Base-by-base conservation (phyloP, 1,140 invertebrate genomes). In the Dryas iulia region DNA sequence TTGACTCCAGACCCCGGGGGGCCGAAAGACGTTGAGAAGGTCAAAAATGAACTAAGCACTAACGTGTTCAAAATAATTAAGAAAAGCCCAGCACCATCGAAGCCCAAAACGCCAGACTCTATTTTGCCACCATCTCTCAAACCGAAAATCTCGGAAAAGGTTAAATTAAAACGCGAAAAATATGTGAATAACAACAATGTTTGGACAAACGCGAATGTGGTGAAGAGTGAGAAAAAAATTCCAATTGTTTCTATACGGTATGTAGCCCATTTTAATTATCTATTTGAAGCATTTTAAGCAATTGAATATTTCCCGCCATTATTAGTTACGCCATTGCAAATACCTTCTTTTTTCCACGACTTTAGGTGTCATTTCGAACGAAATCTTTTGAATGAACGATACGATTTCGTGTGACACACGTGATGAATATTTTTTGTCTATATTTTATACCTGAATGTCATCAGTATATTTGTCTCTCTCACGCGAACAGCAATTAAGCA, bases 121-220 rank as follows among this genome's bases (percentile, higher is more conserved):
- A 71, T 90, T 30, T 52, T 89, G 60, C 88, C 88, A 66, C 86
- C 86, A 70, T 79, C 84, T 70, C 78, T 90, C 53, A 89, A 82
- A 69, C 81, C 81, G 30, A 78, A 77, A 56, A 59, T 76, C 33
- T 61, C 72, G 10, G 82, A 88, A 24, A 84, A 81, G 74, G 69
- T 59, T 12, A 85, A 86, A 59, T 67, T 83, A 8, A 84, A 84
- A 71, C 61, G 81, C 11, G 78, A 82, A 14, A 89, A 89, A 69
- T 86, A 83, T 73, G 81, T 89, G n/a, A 90, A 90, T 56, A 90
- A 90, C 57, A 90, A 90, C 61, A 81, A 78, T 66, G 79, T 86
- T 64, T 89, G 86, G 87, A 83, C 79, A 3, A 83, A 83, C 65
- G 80, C 85, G 7, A 84, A 86, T 72, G 76, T 84, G 26, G 58